A percentile compares a stretch with the other conserved stretches of the same genome.
Conservation (phyloP, 2,797 vertebrate genomes). For the Phataginus tricuspis region DNA sequence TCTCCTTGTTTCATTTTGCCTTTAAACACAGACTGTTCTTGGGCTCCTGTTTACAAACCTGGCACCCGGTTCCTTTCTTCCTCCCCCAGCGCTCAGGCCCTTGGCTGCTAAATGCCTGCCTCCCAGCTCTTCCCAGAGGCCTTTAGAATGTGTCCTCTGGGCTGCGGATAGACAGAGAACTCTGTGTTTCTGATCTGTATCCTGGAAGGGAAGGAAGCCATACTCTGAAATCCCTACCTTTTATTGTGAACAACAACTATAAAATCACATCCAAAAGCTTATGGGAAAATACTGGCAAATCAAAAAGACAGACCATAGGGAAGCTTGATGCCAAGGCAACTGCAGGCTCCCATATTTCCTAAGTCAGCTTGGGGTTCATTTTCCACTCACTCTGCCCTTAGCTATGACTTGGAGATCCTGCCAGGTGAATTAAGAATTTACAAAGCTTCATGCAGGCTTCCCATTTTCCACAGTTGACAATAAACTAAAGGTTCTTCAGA, state of each 20-base stretch:
- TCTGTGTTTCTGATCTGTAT: not conserved
- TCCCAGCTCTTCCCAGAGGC: not conserved
- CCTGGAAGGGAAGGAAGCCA: constrained; percentile 17
- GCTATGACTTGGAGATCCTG: constrained; percentile 28
- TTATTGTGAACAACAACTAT: not conserved
- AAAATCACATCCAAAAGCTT: constrained; percentile 40
- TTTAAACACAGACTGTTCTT: not conserved
- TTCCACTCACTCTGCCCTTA: not conserved
- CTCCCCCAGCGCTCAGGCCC: not conserved
- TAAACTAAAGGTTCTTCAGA: constrained; percentile 29
- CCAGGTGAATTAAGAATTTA: constrained; percentile 51
- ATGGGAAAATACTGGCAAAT: constrained; percentile 1
- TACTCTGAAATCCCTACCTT: not conserved
- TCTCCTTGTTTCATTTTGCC: not conserved
- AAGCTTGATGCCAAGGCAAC: not conserved
- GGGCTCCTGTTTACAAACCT: not conserved
- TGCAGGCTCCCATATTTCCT: not conserved
- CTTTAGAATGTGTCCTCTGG: not conserved
- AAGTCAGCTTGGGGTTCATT: not conserved
- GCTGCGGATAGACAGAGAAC: not conserved
- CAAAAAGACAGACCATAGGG: constrained; percentile 58
- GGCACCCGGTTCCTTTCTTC: not conserved
- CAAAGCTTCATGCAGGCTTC: not conserved
- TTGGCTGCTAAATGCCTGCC: no score
- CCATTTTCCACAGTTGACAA: constrained; percentile 22